A percentile compares a stretch with the other conserved stretches of the same genome.
Evolutionary conservation across 2,113 vertebrate species (phyloP).

Genomic region (Microtus pennsylvanicus): DNA sequence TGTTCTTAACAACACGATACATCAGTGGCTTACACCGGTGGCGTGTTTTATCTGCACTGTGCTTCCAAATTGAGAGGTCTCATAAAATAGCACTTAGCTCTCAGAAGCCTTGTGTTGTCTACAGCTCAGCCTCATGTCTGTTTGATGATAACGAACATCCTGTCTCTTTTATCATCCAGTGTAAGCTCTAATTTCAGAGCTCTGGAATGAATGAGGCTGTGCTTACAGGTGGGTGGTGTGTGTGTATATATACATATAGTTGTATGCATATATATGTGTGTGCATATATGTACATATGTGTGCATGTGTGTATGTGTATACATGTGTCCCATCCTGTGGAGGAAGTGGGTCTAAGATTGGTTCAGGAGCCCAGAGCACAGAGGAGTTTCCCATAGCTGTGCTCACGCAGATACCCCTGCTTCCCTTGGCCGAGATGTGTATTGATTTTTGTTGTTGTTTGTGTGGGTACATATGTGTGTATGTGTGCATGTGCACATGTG

Average conservation of each 20-base stretch:
- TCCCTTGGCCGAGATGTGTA: no score
- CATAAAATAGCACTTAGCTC: constrained; percentile 80
- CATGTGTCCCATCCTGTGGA: no score
- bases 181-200: constrained; percentile 56
- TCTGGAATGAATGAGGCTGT: neutral
- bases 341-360: neutral
- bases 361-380: neutral
- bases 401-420: no score
- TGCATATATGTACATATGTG: neutral
- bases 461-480: no score
- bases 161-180: constrained; percentile 53
- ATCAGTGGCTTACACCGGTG: constrained; percentile 76
- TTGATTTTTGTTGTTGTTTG: no score
- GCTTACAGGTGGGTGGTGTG: neutral
- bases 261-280: neutral
- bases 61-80: constrained; percentile 77
- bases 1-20: constrained; percentile 80
- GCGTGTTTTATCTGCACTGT: constrained; percentile 68
- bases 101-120: constrained; percentile 50
- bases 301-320: neutral
- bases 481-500: no score
- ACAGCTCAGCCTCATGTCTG: constrained; percentile 63
- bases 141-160: constrained; percentile 65
- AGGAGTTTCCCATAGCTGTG: no score
- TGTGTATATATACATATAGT: no score